phyloP scores from a whole-genome alignment of 2,888 invertebrate species.

The Phortica magna region DNA sequence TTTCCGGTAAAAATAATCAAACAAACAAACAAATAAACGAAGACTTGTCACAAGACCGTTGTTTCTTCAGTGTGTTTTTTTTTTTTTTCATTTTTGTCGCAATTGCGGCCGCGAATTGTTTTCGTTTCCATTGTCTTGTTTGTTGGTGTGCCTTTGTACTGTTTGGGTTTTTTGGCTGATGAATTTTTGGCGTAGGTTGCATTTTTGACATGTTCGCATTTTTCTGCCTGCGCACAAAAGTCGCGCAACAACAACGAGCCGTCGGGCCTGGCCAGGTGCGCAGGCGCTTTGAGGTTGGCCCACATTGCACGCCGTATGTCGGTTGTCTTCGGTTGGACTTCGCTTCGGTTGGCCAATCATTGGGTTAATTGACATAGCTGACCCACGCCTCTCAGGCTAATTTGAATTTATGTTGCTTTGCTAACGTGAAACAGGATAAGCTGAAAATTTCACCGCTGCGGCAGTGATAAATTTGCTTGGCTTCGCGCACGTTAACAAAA shows the following conservation, averaged over 20 bases:
- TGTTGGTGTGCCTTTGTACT: not conserved
- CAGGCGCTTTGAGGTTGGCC: constrained; percentile 4
- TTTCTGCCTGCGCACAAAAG: constrained; percentile 7
- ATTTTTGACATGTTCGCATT: constrained; percentile 16
- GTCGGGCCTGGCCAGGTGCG: not conserved
- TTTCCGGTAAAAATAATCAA: not conserved
- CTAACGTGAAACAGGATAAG: too few relatives aligned
- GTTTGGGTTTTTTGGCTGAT: not conserved
- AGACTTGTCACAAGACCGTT: not conserved
- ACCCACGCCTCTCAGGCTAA: constrained; percentile 2
- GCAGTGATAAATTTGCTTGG: constrained; percentile 8
- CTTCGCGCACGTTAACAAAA: not conserved
- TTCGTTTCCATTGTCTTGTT: not conserved
- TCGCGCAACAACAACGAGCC: not conserved
- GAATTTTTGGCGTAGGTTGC: constrained; percentile 27
- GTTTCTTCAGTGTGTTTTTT: not conserved
- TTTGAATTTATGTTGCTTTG: constrained; percentile 24
- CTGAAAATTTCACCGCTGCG: not conserved
- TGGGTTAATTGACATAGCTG: constrained; percentile 28
- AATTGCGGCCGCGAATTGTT: not conserved
- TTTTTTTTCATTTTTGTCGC: not conserved
- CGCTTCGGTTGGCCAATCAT: constrained; percentile 1
- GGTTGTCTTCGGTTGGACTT: not conserved
- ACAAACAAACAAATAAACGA: not conserved
- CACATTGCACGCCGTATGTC: not conserved